These are phyloP conservation scores for Saxidomus purpurata DNA, from an alignment of 1,140 invertebrate genomes.

Conservation along the genomic window DNA sequence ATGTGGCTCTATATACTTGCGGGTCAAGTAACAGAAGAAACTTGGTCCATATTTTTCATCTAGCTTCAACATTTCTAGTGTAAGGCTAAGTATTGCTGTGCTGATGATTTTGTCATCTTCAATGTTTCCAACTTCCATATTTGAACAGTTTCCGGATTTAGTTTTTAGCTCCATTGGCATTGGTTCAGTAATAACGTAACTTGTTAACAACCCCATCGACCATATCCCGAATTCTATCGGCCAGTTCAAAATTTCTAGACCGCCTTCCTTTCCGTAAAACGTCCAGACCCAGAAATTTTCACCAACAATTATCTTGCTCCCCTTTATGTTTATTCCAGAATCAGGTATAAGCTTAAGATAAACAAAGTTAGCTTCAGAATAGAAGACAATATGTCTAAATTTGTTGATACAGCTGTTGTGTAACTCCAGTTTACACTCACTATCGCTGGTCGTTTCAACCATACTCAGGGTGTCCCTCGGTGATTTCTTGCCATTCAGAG, in stretches of 20 bases:
- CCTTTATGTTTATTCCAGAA: neutral
- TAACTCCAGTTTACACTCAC: neutral
- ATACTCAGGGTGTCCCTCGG: too few relatives aligned
- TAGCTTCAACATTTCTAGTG: conserved; percentile 2
- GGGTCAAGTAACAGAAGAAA: conserved; percentile 49
- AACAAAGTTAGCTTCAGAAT: conserved; percentile 24
- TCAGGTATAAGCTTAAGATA: conserved; percentile 20
- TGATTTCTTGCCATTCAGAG: too few relatives aligned
- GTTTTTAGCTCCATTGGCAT: neutral
- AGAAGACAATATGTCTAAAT: conserved; percentile 36
- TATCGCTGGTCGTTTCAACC: neutral
- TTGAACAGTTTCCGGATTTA: conserved; percentile 48
- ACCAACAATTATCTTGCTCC: neutral
- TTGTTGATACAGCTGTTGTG: neutral
- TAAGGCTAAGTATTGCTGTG: conserved; percentile 11
- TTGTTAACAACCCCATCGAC: conserved; percentile 49
- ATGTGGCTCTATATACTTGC: conserved; percentile 23
- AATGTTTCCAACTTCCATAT: conserved; percentile 40
- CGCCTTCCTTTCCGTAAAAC: conserved; percentile 57
- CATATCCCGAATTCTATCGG: conserved; percentile 61
- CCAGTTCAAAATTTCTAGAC: conserved; percentile 43
- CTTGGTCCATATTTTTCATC: conserved; percentile 53
- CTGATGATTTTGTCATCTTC: conserved; percentile 11
- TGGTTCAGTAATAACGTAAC: conserved; percentile 13
- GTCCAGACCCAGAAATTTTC: conserved; percentile 59